Percentiles rank a stretch among this genome's conserved stretches.
phyloP scores from a whole-genome alignment of 2,888 invertebrate genomes.

The Drosophila fulvimacula region DNA sequence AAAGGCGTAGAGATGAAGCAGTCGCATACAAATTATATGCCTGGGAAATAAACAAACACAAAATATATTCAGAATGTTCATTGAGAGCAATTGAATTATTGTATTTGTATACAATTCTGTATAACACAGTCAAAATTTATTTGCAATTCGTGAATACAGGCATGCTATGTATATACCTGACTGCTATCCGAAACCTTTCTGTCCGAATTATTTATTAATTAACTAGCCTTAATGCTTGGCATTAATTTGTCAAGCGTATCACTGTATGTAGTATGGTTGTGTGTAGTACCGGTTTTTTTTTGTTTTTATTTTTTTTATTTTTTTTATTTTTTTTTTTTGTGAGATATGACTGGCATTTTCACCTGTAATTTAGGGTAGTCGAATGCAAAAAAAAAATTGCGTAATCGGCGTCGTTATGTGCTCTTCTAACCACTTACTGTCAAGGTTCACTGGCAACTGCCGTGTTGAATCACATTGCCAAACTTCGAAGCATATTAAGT shows the following conservation, averaged over 20 bases:
- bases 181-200: constrained; percentile 12
- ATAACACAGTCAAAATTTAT: background rate
- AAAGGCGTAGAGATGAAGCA: constrained; percentile 1
- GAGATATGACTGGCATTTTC: constrained; percentile 22
- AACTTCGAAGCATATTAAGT: constrained; percentile 25
- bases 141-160: background rate
- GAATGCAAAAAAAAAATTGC: constrained; percentile 38
- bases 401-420: constrained; percentile 11
- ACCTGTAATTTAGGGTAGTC: constrained; percentile 23
- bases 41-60: constrained; percentile 28
- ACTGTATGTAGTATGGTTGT: background rate
- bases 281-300: constrained; percentile 22
- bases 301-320: too few species aligned
- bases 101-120: background rate
- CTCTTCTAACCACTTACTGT: constrained; percentile 36
- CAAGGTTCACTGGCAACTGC: constrained; percentile 39
- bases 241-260: constrained; percentile 36
- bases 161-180: background rate
- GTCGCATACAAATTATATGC: constrained; percentile 29
- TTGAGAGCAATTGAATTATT: background rate
- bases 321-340: constrained; percentile 20
- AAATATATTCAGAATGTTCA: background rate
- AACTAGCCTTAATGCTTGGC: constrained; percentile 22
- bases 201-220: constrained; percentile 13
- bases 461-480: constrained; percentile 11